Conservation (phyloP, 2,888 invertebrate genomes). For the Latrodectus hesperus region DNA sequence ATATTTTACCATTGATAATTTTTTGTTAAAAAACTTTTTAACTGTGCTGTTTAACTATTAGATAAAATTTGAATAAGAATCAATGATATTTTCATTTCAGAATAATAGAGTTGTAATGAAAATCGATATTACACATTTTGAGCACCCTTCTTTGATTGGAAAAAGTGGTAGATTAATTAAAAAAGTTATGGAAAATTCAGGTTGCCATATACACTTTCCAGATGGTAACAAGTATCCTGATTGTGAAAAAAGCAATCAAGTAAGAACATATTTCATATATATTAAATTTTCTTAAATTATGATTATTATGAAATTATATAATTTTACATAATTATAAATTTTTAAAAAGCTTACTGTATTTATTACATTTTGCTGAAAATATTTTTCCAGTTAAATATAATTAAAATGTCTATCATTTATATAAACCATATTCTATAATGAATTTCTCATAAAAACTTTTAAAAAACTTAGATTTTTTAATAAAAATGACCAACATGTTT, state of each 20-base stretch:
- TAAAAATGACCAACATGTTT: too few species aligned
- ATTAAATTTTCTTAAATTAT: not conserved
- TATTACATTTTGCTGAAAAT: too few species aligned
- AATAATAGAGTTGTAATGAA: conserved; percentile 94
- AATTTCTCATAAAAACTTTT: too few species aligned
- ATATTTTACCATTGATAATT: not conserved
- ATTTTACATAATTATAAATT: too few species aligned
- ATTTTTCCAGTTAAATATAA: too few species aligned
- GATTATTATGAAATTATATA: too few species aligned
- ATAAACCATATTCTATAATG: too few species aligned
- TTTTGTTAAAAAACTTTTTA: not conserved
- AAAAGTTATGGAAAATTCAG: conserved; percentile 93
- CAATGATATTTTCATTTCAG: conserved; percentile 15
- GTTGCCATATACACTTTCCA: conserved; percentile 98
- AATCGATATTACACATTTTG: conserved; percentile 98
- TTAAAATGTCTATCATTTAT: too few species aligned
- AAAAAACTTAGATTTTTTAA: too few species aligned
- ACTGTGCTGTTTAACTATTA: not conserved
- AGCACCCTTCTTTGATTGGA: conserved; percentile 99
- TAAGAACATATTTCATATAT: not conserved
- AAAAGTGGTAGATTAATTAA: conserved; percentile 81
- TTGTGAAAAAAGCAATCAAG: conserved; percentile 47
- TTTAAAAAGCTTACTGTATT: too few species aligned
- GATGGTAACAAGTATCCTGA: conserved; percentile 92
- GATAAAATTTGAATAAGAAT: not conserved